Base-by-base conservation (phyloP, 2,113 vertebrate species). In the Ornithorhynchus anatinus region DNA sequence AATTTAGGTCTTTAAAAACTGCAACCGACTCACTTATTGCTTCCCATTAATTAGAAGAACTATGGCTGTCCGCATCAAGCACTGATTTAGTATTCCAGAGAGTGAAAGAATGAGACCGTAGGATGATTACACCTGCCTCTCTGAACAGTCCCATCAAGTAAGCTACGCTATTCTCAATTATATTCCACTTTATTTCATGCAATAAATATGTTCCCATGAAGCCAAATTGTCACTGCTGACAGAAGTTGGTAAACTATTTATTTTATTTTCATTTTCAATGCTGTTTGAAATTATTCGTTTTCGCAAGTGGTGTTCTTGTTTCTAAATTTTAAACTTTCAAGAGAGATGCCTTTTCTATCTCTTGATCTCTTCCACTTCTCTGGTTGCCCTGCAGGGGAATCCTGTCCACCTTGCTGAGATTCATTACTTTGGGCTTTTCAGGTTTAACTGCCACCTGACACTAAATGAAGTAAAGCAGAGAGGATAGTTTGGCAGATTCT, bases 141-240 rank as follows among this genome's bases (percentile, higher is more conserved):
- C 42, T 64, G 73, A 83, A 84, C 75, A 82, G 45, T 69, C 80
- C 48, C 14, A 70, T 20, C 72, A 80, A 79, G 64, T 47, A 71
- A 81, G 82, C 64, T 79, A 73, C 69, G 10, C 17, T 17, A 72
- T 70, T 68, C 25, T 0, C 1, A 61, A 51, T 22, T 43, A 48
- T 35, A 11, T 86, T 63, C 32, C 50, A 25, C 5, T 62, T 80
- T 57, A 53, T 2, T 9, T 81, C 42, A 10, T 31, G 27, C 17
- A 22, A 76, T 60, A 36, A 15, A 48, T 54, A 4, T 27, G 17
- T 43, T 52, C 33, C 29, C 11, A 3, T 17, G 61, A 73, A 72
- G 48, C 5, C 14, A 43, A n/a, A 3, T 3, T 11, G 12, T 0
- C 3, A 3, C 52, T 48, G 22, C 23, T 72, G 52, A 59, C 17